A percentile compares a stretch with the other conserved stretches of the same genome.
Evolutionary conservation across 2,113 vertebrate genomes (phyloP).

Genomic region (Cyprinodon brontotheroides): DNA sequence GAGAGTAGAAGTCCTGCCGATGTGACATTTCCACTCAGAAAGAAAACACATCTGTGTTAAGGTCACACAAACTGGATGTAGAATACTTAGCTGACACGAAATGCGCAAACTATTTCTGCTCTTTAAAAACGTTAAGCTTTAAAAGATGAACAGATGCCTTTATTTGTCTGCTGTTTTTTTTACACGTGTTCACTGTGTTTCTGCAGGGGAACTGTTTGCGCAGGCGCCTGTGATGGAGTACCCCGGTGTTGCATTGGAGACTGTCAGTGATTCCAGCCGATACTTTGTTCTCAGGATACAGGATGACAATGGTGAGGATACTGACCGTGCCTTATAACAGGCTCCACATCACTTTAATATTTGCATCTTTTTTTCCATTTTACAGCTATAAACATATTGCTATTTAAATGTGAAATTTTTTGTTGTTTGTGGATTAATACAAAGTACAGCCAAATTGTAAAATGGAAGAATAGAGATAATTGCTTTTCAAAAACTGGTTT

Average conservation of each 20-base stretch:
- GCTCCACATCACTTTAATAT: not conserved
- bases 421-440: not conserved
- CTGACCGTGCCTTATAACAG: not conserved
- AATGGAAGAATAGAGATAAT: not conserved
- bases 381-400: not conserved
- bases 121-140: not conserved
- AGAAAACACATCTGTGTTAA: not conserved
- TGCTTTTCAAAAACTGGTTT: not conserved
- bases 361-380: not conserved
- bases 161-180: not conserved
- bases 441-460: not conserved
- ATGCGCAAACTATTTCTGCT: not conserved
- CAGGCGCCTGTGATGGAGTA: slow-evolving; percentile 90
- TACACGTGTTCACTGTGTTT: not conserved
- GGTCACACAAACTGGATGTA: not conserved
- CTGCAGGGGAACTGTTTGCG: slow-evolving; percentile 89
- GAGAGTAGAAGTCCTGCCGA: not conserved
- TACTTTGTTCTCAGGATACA: slow-evolving; percentile 93
- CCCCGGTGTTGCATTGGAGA: slow-evolving; percentile 88
- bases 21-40: slow-evolving; percentile 3
- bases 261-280: slow-evolving; percentile 90
- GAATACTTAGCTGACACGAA: not conserved
- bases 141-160: not conserved
- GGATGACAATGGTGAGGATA: slow-evolving; percentile 87
- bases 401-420: not conserved